These are phyloP conservation scores for Podocnemis expansa DNA, from an alignment of 2,113 vertebrate genomes.

Conservation along the genomic window DNA sequence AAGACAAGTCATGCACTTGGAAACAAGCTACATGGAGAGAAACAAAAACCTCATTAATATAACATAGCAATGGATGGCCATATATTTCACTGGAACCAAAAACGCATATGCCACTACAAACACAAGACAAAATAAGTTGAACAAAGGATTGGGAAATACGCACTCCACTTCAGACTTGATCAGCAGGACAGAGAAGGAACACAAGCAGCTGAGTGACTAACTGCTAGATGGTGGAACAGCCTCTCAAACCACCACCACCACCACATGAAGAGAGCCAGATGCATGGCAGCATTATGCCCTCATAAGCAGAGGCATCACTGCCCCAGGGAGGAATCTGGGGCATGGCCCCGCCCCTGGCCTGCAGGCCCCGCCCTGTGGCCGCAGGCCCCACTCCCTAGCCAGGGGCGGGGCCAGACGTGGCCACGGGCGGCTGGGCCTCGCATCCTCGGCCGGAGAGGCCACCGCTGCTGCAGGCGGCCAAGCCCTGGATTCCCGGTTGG, in stretches of 20 bases:
- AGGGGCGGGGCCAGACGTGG: no score
- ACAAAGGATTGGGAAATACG: neutral
- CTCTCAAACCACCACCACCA: neutral
- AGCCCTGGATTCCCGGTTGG: no score
- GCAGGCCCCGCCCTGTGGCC: no score
- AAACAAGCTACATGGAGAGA: neutral
- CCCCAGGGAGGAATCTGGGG: no score
- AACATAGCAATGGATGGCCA: neutral
- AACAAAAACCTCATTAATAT: neutral
- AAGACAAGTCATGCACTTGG: neutral
- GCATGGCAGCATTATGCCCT: neutral
- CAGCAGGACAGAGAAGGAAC: neutral
- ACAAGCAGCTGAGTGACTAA: neutral
- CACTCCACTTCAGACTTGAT: neutral
- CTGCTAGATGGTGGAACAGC: neutral
- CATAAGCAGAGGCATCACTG: no score
- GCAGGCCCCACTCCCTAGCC: no score
- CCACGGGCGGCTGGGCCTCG: no score
- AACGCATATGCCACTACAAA: neutral
- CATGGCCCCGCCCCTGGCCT: no score
- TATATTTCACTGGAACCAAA: neutral
- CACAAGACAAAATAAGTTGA: neutral
- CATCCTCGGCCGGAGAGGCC: no score
- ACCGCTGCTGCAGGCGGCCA: no score
- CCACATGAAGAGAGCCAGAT: neutral